phyloP scores from a whole-genome alignment of 2,113 vertebrate genomes.

The Chunga burmeisteri region DNA sequence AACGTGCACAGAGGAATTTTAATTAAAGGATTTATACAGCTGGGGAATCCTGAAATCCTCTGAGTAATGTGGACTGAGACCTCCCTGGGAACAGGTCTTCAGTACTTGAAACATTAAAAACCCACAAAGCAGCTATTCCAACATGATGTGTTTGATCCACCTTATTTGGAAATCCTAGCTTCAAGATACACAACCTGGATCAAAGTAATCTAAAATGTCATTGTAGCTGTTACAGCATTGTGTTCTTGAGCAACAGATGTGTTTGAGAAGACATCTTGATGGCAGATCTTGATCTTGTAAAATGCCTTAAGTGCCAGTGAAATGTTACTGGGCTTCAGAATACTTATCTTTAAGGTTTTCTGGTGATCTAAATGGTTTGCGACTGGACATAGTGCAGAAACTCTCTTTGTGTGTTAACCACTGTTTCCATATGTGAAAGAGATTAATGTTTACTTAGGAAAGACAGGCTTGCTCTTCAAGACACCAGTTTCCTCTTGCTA shows the following conservation, averaged over 20 bases:
- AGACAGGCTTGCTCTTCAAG: neutral
- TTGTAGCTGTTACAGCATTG: neutral
- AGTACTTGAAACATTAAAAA: neutral
- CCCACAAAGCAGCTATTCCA: constrained; percentile 27
- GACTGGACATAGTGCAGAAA: neutral
- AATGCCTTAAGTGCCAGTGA: neutral
- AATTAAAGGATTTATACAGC: constrained; percentile 61
- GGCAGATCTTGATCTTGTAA: neutral
- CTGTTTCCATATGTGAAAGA: neutral
- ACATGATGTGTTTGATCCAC: neutral
- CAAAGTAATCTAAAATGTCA: neutral
- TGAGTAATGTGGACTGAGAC: constrained; percentile 43
- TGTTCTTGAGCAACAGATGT: neutral
- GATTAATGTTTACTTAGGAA: neutral
- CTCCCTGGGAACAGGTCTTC: constrained; percentile 1
- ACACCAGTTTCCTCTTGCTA: neutral
- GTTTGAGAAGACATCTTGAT: neutral
- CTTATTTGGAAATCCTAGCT: neutral
- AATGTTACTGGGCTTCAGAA: neutral
- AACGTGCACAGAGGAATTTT: constrained; percentile 35
- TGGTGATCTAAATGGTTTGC: neutral
- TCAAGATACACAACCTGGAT: neutral
- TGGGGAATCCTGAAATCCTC: constrained; percentile 63
- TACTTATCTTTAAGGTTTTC: neutral
- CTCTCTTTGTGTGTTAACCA: neutral